Evolutionary conservation across 1,140 invertebrate genomes (phyloP), one percentile per base, ranked within the genome.

Genomic region (Drosophila pseudoananassae): DNA sequence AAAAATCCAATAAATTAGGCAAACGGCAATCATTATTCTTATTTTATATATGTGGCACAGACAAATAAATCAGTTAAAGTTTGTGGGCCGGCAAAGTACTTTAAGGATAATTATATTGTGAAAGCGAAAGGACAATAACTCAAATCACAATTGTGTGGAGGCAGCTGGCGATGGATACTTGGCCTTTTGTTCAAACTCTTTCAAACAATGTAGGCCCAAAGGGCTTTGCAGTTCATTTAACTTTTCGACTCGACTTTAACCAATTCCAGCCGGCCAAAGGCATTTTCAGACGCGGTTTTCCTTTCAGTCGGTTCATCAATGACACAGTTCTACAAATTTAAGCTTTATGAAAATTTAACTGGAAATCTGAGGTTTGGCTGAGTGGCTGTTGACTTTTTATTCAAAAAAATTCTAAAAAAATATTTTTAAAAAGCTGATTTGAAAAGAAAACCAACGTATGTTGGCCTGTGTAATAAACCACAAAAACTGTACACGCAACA

Each of bases 161-260:
- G 31, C 64, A 77, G 64, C 64, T 76, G 78, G 63, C 73, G 68
- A 81, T 81, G 81, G 40, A 80, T 43, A 76, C 49, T 38, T 75
- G 50, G 33, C 64, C 40, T 71, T 71, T 83, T 78, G 81, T 69
- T 61, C 60, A 46, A 56, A 47, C 53, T 77, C 57, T 59, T 65
- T 65, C 45, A 20, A 81, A 87, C 66, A 69, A 68, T 68, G 58
- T 69, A 51, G 29, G 31, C 25, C 47, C 56, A 45, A 80, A 66
- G 76, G 82, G 58, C 75, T 85, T 85, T 88, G 82, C 83, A 88
- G 78, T 85, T 87, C 83, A 85, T 83, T 83, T 84, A 83, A 83
- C 79, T 83, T 83, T 47, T 76, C 49, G 70, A 65, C 66, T 85
- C 47, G 46, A n/a, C 55, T 29, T 20, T 15, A 14, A 15, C 55